Percentiles rank a stretch among this genome's conserved stretches.
These are phyloP conservation scores for Notothenia coriiceps DNA, from an alignment of 2,113 vertebrate species.

Conservation along the genomic window DNA sequence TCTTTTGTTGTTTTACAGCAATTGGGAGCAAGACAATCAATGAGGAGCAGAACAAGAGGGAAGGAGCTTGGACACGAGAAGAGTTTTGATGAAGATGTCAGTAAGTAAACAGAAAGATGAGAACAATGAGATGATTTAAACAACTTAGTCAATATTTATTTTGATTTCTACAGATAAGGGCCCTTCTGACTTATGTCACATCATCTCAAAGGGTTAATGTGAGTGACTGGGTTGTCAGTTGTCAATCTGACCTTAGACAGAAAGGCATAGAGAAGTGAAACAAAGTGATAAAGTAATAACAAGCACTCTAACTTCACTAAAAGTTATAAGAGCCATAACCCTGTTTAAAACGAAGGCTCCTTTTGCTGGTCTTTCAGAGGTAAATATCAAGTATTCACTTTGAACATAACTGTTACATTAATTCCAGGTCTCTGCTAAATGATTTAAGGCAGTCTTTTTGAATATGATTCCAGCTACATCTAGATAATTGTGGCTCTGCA, in stretches of 20 bases:
- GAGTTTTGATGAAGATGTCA: conserved; percentile 3
- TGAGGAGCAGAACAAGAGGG: not conserved
- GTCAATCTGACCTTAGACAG: conserved; percentile 1
- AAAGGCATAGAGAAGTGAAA: not conserved
- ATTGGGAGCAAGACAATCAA: not conserved
- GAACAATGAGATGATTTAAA: not conserved
- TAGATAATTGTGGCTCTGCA: conserved; percentile 6
- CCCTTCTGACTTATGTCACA: not conserved
- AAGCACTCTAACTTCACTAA: not conserved
- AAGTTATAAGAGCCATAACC: too few relatives aligned
- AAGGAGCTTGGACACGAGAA: conserved; percentile 11
- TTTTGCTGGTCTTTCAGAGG: not conserved
- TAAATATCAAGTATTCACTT: not conserved
- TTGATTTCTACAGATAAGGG: not conserved
- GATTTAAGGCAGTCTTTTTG: too few relatives aligned
- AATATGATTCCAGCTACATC: not conserved
- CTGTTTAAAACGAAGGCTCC: not conserved
- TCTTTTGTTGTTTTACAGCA: conserved; percentile 16
- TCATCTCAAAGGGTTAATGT: not conserved
- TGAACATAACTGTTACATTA: not conserved
- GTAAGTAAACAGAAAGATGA: not conserved
- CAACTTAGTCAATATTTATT: not conserved
- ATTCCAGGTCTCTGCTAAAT: not conserved
- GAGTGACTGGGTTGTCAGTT: not conserved
- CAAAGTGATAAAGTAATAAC: not conserved